A percentile compares a stretch with the other conserved stretches of the same genome.
Evolutionary conservation across 2,888 invertebrate genomes (phyloP).

Genomic region (Drosophila lacicola): DNA sequence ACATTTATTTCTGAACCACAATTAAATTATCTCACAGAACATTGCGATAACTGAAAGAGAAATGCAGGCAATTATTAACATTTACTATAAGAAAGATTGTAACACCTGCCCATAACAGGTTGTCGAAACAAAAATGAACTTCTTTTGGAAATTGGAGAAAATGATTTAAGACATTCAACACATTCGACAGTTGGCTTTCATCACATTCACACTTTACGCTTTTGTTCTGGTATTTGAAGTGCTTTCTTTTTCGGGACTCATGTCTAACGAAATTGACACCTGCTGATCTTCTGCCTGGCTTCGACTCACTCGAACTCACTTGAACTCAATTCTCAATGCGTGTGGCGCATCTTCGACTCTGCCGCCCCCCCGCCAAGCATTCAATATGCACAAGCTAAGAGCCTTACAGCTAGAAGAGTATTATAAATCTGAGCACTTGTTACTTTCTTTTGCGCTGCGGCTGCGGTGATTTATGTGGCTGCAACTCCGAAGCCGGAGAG

Average conservation of each 20-base stretch:
- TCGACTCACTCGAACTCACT: slow-evolving; percentile 3
- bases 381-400: slow-evolving; percentile 21
- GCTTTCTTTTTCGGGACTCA: slow-evolving; percentile 33
- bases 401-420: not conserved
- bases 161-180: not conserved
- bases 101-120: not conserved
- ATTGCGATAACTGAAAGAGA: slow-evolving; percentile 1
- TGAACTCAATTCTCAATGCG: slow-evolving; percentile 10
- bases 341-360: not conserved
- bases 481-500: slow-evolving; percentile 9
- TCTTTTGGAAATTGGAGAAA: slow-evolving; percentile 9
- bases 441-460: slow-evolving; percentile 38
- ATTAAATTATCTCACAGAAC: no score
- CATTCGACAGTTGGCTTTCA: slow-evolving; percentile 21
- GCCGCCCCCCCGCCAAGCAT: slow-evolving; percentile 19
- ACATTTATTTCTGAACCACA: no score
- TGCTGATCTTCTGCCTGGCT: slow-evolving; percentile 39
- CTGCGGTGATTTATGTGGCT: slow-evolving; percentile 37
- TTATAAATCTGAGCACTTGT: slow-evolving; percentile 12
- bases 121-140: not conserved
- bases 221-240: slow-evolving; percentile 8
- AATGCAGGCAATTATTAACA: not conserved
- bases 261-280: slow-evolving; percentile 48
- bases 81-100: not conserved
- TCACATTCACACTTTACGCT: slow-evolving; percentile 13